Percentiles rank a stretch among this genome's conserved stretches.
These are phyloP conservation scores for Drosophila eohydei DNA, from an alignment of 2,888 invertebrate species.

Conservation along the genomic window DNA sequence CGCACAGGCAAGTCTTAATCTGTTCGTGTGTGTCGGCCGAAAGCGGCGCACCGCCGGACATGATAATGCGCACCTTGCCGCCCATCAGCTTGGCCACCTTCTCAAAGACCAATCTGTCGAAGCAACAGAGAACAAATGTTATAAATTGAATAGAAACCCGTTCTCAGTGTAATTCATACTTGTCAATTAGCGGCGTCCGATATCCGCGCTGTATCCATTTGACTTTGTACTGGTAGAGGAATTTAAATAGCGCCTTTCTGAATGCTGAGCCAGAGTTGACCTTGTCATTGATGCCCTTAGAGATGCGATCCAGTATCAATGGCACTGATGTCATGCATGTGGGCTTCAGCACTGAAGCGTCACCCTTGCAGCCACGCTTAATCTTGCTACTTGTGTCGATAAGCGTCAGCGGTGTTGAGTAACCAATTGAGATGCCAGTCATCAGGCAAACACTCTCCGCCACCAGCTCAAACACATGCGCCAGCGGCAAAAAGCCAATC, in stretches of 20 bases:
- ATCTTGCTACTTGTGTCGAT: slow-evolving; percentile 97
- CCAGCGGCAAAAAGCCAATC: slow-evolving; percentile 97
- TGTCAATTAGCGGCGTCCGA: slow-evolving; percentile 91
- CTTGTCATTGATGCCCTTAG: slow-evolving; percentile 98
- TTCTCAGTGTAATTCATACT: slow-evolving; percentile 81
- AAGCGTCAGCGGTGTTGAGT: slow-evolving; percentile 97
- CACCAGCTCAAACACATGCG: slow-evolving; percentile 97
- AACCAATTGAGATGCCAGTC: slow-evolving; percentile 96
- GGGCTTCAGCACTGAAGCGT: slow-evolving; percentile 95
- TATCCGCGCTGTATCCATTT: slow-evolving; percentile 93
- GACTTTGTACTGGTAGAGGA: slow-evolving; percentile 97
- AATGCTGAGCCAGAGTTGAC: slow-evolving; percentile 92
- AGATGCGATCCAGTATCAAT: slow-evolving; percentile 98
- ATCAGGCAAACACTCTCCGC: slow-evolving; percentile 94
- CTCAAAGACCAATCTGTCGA: slow-evolving; percentile 83
- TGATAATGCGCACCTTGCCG: slow-evolving; percentile 93
- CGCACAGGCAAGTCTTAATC: slow-evolving; percentile 95
- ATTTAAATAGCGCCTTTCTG: slow-evolving; percentile 94
- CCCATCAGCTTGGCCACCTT: slow-evolving; percentile 90
- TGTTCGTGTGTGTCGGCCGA: slow-evolving; percentile 98
- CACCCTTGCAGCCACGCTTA: slow-evolving; percentile 97
- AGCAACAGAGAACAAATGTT: background rate
- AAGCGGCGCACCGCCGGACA: slow-evolving; percentile 97
- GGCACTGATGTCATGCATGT: slow-evolving; percentile 99
- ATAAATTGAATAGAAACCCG: background rate